A percentile compares a stretch with the other conserved stretches of the same genome.
Evolutionary conservation across 2,797 vertebrate species (phyloP).

Genomic region (Malurus leucopterus): DNA sequence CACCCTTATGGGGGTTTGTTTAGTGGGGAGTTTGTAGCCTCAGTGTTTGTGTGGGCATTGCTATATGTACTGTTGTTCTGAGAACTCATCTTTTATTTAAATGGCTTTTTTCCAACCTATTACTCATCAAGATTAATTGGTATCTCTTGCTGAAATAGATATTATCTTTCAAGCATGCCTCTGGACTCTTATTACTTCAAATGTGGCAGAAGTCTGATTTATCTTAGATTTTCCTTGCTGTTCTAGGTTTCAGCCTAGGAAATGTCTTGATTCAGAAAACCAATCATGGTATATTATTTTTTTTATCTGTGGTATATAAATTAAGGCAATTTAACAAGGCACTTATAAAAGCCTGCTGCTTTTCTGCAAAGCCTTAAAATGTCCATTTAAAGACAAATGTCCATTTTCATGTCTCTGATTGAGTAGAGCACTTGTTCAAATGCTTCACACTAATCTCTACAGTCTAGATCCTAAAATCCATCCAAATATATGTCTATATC

Average conservation of each 20-base stretch:
- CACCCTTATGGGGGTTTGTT: not conserved
- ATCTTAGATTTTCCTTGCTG: not conserved
- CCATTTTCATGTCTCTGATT: not conserved
- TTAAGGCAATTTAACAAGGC: not conserved
- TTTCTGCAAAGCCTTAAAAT: slow-evolving; percentile 32
- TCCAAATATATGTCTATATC: not conserved
- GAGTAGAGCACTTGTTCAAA: not conserved
- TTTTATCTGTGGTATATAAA: not conserved
- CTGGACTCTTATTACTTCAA: slow-evolving; percentile 6
- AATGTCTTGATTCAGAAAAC: not conserved
- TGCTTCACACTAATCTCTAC: not conserved
- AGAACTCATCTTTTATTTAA: not conserved
- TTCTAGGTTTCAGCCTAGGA: not conserved
- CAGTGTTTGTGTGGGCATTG: not conserved
- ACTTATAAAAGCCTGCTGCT: not conserved
- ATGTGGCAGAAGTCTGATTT: not conserved
- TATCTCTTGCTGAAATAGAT: not conserved
- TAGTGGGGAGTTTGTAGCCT: not conserved
- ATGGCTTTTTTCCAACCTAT: not conserved
- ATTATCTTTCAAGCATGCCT: not conserved
- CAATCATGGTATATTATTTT: not conserved
- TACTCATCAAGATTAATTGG: not conserved
- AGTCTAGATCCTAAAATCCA: not conserved
- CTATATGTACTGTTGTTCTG: not conserved
- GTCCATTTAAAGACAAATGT: not conserved